These are phyloP conservation scores for Xanthorhoe designata DNA, from an alignment of 2,888 invertebrate species.

Conservation along the genomic window DNA sequence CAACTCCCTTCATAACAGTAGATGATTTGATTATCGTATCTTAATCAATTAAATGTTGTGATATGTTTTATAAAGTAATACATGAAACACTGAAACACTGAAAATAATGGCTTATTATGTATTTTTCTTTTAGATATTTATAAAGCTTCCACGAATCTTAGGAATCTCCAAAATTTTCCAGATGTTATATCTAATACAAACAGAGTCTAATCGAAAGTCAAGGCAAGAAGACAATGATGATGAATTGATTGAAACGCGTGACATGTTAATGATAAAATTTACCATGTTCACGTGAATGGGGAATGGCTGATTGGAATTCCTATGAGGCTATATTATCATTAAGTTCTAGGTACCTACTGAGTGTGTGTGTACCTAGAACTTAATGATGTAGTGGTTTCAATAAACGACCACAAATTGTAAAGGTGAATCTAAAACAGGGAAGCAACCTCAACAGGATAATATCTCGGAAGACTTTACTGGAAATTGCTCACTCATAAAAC, in stretches of 20 bases:
- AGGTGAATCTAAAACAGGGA: neutral
- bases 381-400: neutral
- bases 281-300: conserved; percentile 27
- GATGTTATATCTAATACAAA: neutral
- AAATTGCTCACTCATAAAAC: too few species aligned
- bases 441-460: neutral
- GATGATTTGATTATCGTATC: conserved; percentile 63
- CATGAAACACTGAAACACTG: neutral
- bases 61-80: conserved; percentile 43
- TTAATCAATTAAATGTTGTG: conserved; percentile 59
- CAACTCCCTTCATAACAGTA: conserved; percentile 48
- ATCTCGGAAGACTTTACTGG: too few species aligned
- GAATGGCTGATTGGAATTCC: conserved; percentile 23
- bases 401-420: neutral
- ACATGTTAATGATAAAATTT: conserved; percentile 17
- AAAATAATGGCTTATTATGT: neutral
- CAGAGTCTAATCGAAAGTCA: conserved; percentile 9
- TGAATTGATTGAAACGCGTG: conserved; percentile 22
- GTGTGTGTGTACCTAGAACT: too few species aligned
- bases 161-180: conserved; percentile 4
- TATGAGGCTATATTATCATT: neutral
- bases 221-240: conserved; percentile 24
- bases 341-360: neutral
- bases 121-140: neutral
- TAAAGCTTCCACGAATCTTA: neutral